Base-by-base conservation (phyloP, 2,797 vertebrate genomes). In the Hippopotamyrus pictus region DNA sequence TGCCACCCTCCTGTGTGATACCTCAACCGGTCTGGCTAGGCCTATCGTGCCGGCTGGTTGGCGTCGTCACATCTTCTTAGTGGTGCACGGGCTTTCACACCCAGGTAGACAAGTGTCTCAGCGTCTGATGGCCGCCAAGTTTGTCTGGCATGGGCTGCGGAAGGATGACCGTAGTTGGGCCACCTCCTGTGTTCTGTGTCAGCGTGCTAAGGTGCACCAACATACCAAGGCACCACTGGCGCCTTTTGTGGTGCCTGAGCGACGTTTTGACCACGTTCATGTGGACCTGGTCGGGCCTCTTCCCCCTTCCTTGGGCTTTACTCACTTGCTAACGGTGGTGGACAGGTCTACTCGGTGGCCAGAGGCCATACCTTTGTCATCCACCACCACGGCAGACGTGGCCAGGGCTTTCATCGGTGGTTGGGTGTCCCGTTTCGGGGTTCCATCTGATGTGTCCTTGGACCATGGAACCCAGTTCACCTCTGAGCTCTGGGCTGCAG, bases 61-160 rank as follows among this genome's bases (percentile, higher is more conserved):
- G 91, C 33, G 53, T 0, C 29, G 53, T 2, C 62, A 22, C 2
- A 46, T 86, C 54, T 90, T 88, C 14, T 50, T 82, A 1, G 51
- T 59, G 0, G 19, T 90, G 7, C 89, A 90, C 1, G 19, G 86
- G 1, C 89, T 90, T 17, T 90, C 89, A 1, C 88, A 89, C 46
- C 89, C 46, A 0, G 89, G 89, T 3, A n/a, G 5, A n/a, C 86
- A 84, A 11, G 22, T 83, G 0, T 90, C 53, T 0, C 69, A 88
- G 5, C 37, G 14, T 3, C 53, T 90, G 11, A 88, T 88, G 44
- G 57, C 51, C 0, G 85, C 89, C 0, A 88, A 89, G 57, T 89
- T 89, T 14, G 44, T 91, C 50, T 90, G 87, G 89, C 54, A 19
- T 0, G 33, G 90, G 4, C 90, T 91, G n/a, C 5, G 1, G 46